Conservation (phyloP, 2,113 vertebrate species). For the Rhinolophus sinicus region DNA sequence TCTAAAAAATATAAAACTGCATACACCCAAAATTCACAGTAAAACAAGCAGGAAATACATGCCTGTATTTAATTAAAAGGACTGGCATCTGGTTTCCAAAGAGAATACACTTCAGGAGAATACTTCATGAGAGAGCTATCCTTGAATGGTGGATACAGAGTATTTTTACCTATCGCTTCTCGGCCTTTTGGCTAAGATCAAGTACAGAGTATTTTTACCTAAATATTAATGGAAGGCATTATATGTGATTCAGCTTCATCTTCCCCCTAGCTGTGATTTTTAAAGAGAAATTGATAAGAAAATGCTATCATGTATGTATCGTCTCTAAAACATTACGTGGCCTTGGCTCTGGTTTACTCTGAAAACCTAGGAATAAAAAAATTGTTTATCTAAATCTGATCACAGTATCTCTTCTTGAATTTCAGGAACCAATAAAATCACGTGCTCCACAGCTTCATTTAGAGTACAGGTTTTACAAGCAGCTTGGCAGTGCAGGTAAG, state of each 20-base stretch:
- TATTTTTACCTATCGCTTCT: neutral
- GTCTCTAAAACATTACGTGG: constrained; percentile 19
- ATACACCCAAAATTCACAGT: constrained; percentile 21
- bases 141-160: neutral
- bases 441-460: constrained; percentile 97
- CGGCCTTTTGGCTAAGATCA: too few species aligned
- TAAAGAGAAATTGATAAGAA: constrained; percentile 51
- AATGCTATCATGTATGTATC: neutral
- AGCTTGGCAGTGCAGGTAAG: constrained; percentile 94
- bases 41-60: constrained; percentile 43
- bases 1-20: neutral
- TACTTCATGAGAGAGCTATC: neutral
- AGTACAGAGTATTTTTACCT: neutral
- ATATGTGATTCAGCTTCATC: neutral
- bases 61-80: neutral
- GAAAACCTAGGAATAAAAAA: constrained; percentile 49
- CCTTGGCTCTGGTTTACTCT: constrained; percentile 34
- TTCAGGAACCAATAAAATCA: constrained; percentile 98
- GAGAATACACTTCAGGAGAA: constrained; percentile 15
- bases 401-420: constrained; percentile 63
- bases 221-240: neutral
- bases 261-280: constrained; percentile 6
- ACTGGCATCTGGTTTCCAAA: constrained; percentile 18
- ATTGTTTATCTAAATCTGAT: constrained; percentile 55
- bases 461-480: constrained; percentile 99